Conservation (phyloP, 1,140 invertebrate species). For the Drosophila ohnishii region DNA sequence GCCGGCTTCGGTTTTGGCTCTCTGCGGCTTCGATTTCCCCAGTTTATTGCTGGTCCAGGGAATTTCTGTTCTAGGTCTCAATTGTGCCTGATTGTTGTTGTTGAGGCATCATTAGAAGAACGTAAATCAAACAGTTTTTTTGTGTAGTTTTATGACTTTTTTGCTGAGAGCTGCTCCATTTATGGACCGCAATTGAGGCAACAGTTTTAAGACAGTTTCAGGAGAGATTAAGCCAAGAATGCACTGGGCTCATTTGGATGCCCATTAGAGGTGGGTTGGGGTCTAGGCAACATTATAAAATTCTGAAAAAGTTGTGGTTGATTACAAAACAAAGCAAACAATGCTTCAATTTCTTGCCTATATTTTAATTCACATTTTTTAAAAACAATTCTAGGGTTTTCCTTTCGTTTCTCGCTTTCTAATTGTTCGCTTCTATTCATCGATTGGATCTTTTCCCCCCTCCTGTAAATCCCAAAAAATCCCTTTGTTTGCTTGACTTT, state of each 20-base stretch:
- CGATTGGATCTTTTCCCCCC: neutral
- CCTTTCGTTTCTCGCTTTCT: neutral
- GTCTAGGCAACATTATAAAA: neutral
- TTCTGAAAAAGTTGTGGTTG: neutral
- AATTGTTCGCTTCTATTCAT: neutral
- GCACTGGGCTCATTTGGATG: slow-evolving; percentile 4
- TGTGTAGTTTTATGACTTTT: slow-evolving; percentile 35
- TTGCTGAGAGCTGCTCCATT: slow-evolving; percentile 34
- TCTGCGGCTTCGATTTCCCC: slow-evolving; percentile 50
- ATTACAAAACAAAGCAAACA: neutral
- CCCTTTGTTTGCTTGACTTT: slow-evolving; percentile 30
- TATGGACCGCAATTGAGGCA: slow-evolving; percentile 27
- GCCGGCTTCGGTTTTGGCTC: slow-evolving; percentile 14
- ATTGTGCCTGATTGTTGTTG: slow-evolving; percentile 67
- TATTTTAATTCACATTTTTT: neutral
- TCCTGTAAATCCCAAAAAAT: slow-evolving; percentile 1
- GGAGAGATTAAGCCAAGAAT: slow-evolving; percentile 27
- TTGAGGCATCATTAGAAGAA: slow-evolving; percentile 71
- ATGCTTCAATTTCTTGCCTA: no score
- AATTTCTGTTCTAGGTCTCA: slow-evolving; percentile 54
- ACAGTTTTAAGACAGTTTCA: slow-evolving; percentile 10
- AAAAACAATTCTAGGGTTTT: neutral
- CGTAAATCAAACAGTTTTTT: slow-evolving; percentile 70
- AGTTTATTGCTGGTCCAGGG: slow-evolving; percentile 31
- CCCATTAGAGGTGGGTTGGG: neutral